These are phyloP conservation scores for Bergia sp. DNA, from an alignment of 92 coral and sea anemone genomes.

Conservation along the genomic window DNA sequence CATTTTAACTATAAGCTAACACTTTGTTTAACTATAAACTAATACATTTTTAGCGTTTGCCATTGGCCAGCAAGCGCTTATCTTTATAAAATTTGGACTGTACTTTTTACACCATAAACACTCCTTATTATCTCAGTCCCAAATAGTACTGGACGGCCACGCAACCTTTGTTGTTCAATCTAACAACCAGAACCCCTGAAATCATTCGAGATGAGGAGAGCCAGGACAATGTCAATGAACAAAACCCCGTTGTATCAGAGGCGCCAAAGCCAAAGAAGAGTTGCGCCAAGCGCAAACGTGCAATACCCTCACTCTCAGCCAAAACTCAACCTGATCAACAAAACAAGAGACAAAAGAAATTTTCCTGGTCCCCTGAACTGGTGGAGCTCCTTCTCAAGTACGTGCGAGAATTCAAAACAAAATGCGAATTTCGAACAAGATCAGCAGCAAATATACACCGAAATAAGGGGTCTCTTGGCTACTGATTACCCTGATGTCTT, in stretches of 20 bases:
- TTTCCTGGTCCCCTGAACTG: slow-evolving; percentile 43
- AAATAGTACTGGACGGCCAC: too few species aligned
- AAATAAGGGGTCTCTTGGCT: not conserved
- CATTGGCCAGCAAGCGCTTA: too few species aligned
- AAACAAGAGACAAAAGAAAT: slow-evolving; percentile 34
- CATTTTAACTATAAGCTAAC: too few species aligned
- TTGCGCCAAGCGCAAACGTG: slow-evolving; percentile 1
- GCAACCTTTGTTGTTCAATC: too few species aligned
- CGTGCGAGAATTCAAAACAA: slow-evolving; percentile 29
- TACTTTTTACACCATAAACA: too few species aligned
- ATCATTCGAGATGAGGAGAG: not conserved
- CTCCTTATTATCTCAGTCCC: too few species aligned
- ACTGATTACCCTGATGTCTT: slow-evolving; percentile 15
- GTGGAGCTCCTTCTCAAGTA: slow-evolving; percentile 34
- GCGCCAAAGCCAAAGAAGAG: slow-evolving; percentile 8
- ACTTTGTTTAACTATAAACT: too few species aligned
- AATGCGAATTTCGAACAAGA: slow-evolving; percentile 40
- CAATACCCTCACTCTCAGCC: not conserved
- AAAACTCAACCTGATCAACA: slow-evolving; percentile 1
- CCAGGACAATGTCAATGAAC: not conserved
- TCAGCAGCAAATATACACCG: not conserved
- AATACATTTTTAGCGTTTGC: too few species aligned
- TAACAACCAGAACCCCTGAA: too few species aligned
- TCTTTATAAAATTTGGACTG: too few species aligned
- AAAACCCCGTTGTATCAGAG: not conserved